A percentile compares a stretch with the other conserved stretches of the same genome.
Evolutionary conservation across 1,140 invertebrate species (phyloP).

Genomic region (Asbolus verrucosus): DNA sequence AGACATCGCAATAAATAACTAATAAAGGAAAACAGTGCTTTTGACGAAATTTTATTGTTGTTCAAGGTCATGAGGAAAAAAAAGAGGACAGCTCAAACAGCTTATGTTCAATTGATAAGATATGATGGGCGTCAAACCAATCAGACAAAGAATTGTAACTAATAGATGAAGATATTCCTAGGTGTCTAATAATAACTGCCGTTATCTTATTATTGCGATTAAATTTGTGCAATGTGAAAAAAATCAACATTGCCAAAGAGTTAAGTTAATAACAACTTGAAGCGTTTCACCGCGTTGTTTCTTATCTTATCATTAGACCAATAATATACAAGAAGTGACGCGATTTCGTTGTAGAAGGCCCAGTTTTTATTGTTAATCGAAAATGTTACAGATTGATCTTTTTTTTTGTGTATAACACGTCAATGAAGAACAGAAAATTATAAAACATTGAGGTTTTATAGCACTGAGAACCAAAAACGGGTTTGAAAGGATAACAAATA

Average conservation of each 20-base stretch:
- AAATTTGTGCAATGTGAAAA: slow-evolving; percentile 23
- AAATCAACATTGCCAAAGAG: slow-evolving; percentile 45
- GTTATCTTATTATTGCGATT: slow-evolving; percentile 12
- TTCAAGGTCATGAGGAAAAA: slow-evolving; percentile 12
- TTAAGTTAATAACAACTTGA: not conserved
- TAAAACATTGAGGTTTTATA: too few relatives aligned
- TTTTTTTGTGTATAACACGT: too few relatives aligned
- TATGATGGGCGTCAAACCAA: slow-evolving; percentile 25
- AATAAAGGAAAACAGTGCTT: too few relatives aligned
- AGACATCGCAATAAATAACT: too few relatives aligned
- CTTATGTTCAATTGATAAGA: slow-evolving; percentile 40
- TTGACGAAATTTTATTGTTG: slow-evolving; percentile 5
- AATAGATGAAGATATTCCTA: slow-evolving; percentile 5
- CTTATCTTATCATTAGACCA: slow-evolving; percentile 39
- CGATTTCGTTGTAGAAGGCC: too few relatives aligned
- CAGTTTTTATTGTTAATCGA: too few relatives aligned
- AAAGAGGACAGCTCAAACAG: too few relatives aligned
- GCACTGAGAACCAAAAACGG: too few relatives aligned
- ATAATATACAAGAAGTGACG: slow-evolving; percentile 26
- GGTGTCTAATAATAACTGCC: slow-evolving; percentile 1
- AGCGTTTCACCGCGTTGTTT: not conserved
- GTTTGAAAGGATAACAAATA: too few relatives aligned
- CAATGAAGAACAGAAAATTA: too few relatives aligned
- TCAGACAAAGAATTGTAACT: slow-evolving; percentile 34
- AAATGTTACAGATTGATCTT: too few relatives aligned